A percentile compares a stretch with the other conserved stretches of the same genome.
Conservation (phyloP, 2,797 vertebrate genomes). For the Coregonus sp. region DNA sequence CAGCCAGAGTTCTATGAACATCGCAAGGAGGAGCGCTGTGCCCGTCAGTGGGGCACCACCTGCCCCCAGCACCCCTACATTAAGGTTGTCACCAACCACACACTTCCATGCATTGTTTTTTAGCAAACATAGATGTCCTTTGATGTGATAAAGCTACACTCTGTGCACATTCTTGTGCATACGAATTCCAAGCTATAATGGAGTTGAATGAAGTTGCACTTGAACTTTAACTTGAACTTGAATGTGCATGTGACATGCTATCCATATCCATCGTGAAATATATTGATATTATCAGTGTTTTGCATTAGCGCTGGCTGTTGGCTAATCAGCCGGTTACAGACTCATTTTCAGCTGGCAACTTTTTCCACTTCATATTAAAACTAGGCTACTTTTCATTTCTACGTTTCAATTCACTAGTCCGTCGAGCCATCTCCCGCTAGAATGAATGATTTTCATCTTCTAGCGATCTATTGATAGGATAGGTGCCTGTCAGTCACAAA, state of each 20-base stretch:
- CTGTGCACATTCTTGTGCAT: not conserved
- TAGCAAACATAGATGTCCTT: not conserved
- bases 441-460: too few relatives aligned
- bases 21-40: conserved; percentile 92
- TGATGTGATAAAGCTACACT: too few relatives aligned
- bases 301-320: too few relatives aligned
- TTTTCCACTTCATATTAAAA: too few relatives aligned
- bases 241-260: not conserved
- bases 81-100: conserved; percentile 63
- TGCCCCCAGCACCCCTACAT: conserved; percentile 87
- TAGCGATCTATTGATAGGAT: too few relatives aligned
- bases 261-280: not conserved
- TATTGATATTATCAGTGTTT: not conserved
- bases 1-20: conserved; percentile 90
- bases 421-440: too few relatives aligned
- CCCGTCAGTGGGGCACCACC: conserved; percentile 91
- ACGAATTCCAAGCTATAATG: not conserved
- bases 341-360: too few relatives aligned
- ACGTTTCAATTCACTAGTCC: too few relatives aligned
- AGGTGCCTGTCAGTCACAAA: too few relatives aligned
- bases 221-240: not conserved
- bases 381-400: too few relatives aligned
- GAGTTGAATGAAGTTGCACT: too few relatives aligned
- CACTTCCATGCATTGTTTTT: not conserved
- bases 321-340: too few relatives aligned